A percentile compares a stretch with the other conserved stretches of the same genome.
Evolutionary conservation across 2,888 invertebrate genomes (phyloP).

Genomic region (Pammene fasciana): DNA sequence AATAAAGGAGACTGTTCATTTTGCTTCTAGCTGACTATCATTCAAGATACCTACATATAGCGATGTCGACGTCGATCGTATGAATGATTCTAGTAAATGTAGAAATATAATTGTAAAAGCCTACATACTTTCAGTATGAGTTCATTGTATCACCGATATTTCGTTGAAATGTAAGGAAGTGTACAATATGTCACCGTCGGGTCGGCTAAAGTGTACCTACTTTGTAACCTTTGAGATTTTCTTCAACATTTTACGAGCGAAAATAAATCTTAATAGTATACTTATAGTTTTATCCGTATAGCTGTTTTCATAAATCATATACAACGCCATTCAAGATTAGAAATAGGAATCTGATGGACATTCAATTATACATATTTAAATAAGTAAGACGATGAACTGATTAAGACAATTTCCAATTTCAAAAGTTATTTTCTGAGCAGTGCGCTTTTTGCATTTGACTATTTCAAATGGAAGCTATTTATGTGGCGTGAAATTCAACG

Average conservation of each 20-base stretch:
- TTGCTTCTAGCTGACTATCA: too few species aligned
- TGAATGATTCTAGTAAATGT: background rate
- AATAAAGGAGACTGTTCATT: background rate
- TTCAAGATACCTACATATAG: too few species aligned
- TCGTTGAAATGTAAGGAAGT: conserved; percentile 49
- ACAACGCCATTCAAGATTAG: background rate
- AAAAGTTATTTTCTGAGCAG: conserved; percentile 7
- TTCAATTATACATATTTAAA: background rate
- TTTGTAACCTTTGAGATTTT: conserved; percentile 24
- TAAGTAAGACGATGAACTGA: background rate
- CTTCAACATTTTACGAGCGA: conserved; percentile 11
- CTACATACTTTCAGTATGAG: background rate
- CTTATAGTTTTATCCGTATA: conserved; percentile 4
- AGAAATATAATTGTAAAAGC: background rate
- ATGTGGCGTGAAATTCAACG: conserved; percentile 40
- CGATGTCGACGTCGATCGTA: too few species aligned
- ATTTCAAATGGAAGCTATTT: conserved; percentile 37
- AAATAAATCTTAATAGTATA: conserved; percentile 15
- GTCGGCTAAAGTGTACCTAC: conserved; percentile 36
- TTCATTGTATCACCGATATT: conserved; percentile 19
- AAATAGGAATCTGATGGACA: background rate
- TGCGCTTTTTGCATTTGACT: conserved; percentile 23
- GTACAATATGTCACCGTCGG: conserved; percentile 57
- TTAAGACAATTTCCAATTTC: background rate
- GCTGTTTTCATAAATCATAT: background rate